Evolutionary conservation across 2,888 invertebrate species (phyloP).

Genomic region (Acanthosepion esculentum): DNA sequence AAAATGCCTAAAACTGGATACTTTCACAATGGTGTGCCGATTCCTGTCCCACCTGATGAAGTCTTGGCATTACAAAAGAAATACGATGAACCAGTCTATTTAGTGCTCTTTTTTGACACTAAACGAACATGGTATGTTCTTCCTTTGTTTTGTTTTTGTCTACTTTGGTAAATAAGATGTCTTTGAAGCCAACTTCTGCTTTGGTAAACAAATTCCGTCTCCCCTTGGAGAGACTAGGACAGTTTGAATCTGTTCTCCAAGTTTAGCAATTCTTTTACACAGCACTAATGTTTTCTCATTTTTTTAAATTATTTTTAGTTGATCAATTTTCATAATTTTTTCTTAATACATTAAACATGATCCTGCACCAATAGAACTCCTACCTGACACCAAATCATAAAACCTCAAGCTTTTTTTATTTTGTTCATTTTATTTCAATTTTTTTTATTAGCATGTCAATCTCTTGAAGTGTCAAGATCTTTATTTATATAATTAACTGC

Average conservation of each 20-base stretch:
- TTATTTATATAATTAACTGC: too few species aligned
- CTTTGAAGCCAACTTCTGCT: too few species aligned
- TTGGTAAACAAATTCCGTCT: too few species aligned
- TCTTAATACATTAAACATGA: neutral
- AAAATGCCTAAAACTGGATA: constrained; percentile 91
- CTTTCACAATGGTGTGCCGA: constrained; percentile 93
- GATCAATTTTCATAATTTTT: neutral
- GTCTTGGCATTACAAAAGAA: constrained; percentile 86
- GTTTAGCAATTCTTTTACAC: neutral
- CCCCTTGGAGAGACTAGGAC: too few species aligned
- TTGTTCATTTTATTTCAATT: too few species aligned
- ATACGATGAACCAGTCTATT: constrained; percentile 87
- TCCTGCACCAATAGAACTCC: neutral
- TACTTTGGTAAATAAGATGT: neutral
- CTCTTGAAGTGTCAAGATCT: too few species aligned
- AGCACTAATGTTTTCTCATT: neutral
- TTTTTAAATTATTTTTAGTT: neutral
- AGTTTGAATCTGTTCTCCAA: neutral
- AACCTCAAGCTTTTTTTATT: neutral
- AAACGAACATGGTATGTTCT: constrained; percentile 88
- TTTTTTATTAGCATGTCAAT: too few species aligned
- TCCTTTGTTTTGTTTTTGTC: neutral
- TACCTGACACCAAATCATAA: neutral
- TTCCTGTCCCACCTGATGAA: constrained; percentile 94
- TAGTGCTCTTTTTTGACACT: constrained; percentile 95